Percentiles rank a stretch among this genome's conserved stretches.
These are phyloP conservation scores for Tetrax tetrax DNA, from an alignment of 2,113 vertebrate genomes.

Conservation along the genomic window DNA sequence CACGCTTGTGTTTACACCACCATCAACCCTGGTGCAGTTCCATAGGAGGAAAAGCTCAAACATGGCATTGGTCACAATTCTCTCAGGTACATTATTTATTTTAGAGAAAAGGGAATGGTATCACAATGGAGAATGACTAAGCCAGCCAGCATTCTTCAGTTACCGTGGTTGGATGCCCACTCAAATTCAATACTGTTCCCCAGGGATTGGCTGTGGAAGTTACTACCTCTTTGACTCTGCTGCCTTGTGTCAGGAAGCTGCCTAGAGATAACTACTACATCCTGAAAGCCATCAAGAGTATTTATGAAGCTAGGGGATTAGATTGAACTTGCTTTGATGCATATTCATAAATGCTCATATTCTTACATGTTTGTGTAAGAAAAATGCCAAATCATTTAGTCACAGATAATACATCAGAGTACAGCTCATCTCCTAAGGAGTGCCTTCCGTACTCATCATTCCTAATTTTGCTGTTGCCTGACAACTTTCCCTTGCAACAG, in stretches of 20 bases:
- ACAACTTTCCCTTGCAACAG: constrained; percentile 61
- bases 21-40: background rate
- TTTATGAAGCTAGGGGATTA: background rate
- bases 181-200: background rate
- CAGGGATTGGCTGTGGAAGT: background rate
- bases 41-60: background rate
- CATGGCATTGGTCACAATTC: background rate
- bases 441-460: background rate
- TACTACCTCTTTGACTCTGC: background rate
- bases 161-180: background rate
- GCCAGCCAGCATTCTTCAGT: background rate
- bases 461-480: constrained; percentile 30
- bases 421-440: constrained; percentile 9
- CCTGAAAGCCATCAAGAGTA: background rate
- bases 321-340: background rate
- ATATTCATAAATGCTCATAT: background rate
- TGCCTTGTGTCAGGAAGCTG: background rate
- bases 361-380: constrained; percentile 4
- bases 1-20: rapidly evolving
- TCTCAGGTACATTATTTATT: background rate
- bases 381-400: constrained; percentile 52
- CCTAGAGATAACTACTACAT: background rate
- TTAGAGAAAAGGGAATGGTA: background rate
- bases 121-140: background rate
- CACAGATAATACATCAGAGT: constrained; percentile 14